Percentiles rank a stretch among this genome's conserved stretches.
These are phyloP conservation scores for Nemotelus pantherinus DNA, from an alignment of 2,888 invertebrate species.

Conservation along the genomic window DNA sequence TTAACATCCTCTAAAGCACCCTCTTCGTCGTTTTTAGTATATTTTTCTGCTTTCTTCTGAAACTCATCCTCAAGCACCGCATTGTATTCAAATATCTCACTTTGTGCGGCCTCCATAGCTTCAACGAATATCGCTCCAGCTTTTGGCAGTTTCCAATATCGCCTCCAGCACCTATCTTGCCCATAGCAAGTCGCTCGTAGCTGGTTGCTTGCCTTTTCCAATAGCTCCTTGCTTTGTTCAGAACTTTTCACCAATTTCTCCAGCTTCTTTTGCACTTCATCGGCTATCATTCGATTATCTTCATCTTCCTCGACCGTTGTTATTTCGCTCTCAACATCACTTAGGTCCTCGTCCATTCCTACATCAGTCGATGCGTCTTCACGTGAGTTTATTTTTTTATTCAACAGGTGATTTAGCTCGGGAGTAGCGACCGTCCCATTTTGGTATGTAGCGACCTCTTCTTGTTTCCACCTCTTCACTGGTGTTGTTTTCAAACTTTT, in stretches of 20 bases:
- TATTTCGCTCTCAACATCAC: slow-evolving; percentile 88
- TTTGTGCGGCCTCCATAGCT: slow-evolving; percentile 88
- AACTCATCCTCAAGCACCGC: slow-evolving; percentile 63
- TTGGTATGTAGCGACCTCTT: slow-evolving; percentile 46
- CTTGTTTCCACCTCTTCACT: slow-evolving; percentile 46
- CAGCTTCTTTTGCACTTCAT: slow-evolving; percentile 87
- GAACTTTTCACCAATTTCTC: slow-evolving; percentile 84
- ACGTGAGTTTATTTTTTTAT: slow-evolving; percentile 56
- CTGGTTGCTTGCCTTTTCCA: slow-evolving; percentile 82
- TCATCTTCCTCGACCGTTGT: slow-evolving; percentile 91
- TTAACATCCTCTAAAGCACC: slow-evolving; percentile 39
- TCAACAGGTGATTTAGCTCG: slow-evolving; percentile 59
- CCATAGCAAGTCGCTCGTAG: slow-evolving; percentile 90
- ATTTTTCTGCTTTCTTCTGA: slow-evolving; percentile 51
- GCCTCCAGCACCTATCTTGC: slow-evolving; percentile 90
- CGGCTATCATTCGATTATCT: slow-evolving; percentile 84
- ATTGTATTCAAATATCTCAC: slow-evolving; percentile 75
- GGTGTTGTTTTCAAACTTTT: slow-evolving; percentile 48
- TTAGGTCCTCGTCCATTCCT: slow-evolving; percentile 73
- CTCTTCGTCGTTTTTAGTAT: slow-evolving; percentile 34
- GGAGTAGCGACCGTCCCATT: slow-evolving; percentile 49
- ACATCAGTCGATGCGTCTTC: slow-evolving; percentile 61
- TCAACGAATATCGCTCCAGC: slow-evolving; percentile 93
- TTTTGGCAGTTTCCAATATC: slow-evolving; percentile 93
- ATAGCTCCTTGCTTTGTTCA: slow-evolving; percentile 78